Conservation (phyloP, 2,797 vertebrate species). For the Eupleurogrammus muticus region DNA sequence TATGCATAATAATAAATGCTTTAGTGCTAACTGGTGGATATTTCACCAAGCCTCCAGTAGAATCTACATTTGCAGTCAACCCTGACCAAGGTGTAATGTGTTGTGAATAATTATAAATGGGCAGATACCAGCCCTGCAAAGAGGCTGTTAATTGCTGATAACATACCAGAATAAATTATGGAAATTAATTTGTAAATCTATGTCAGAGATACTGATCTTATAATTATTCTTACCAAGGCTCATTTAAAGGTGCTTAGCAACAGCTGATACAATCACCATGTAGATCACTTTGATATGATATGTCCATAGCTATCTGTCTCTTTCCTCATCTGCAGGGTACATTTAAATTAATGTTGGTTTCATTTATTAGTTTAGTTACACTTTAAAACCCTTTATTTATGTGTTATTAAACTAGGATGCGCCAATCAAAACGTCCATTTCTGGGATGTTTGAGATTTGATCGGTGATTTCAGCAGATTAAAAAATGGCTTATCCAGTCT, state of each 20-base stretch:
- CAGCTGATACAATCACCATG: neutral
- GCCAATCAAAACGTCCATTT: constrained; percentile 16
- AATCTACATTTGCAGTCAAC: constrained; percentile 2
- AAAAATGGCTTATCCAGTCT: constrained; percentile 29
- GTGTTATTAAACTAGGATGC: neutral
- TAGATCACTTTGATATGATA: neutral
- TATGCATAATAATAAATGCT: neutral
- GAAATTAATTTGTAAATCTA: neutral
- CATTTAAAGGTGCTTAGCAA: neutral
- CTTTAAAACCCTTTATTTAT: neutral
- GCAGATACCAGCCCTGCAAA: neutral
- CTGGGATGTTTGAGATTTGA: constrained; percentile 27
- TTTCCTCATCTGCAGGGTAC: neutral
- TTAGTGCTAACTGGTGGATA: neutral
- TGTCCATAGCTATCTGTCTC: neutral
- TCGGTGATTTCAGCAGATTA: constrained; percentile 43
- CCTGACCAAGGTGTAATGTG: neutral
- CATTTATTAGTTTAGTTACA: neutral
- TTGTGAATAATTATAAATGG: constrained; percentile 10
- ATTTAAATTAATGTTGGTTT: neutral
- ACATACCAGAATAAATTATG: constrained; percentile 1
- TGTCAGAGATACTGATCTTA: neutral
- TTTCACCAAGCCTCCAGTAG: neutral
- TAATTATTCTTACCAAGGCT: neutral
- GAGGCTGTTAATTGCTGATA: neutral